Conservation (phyloP, 2,888 invertebrate genomes). For the Pemphredon lugubris region DNA sequence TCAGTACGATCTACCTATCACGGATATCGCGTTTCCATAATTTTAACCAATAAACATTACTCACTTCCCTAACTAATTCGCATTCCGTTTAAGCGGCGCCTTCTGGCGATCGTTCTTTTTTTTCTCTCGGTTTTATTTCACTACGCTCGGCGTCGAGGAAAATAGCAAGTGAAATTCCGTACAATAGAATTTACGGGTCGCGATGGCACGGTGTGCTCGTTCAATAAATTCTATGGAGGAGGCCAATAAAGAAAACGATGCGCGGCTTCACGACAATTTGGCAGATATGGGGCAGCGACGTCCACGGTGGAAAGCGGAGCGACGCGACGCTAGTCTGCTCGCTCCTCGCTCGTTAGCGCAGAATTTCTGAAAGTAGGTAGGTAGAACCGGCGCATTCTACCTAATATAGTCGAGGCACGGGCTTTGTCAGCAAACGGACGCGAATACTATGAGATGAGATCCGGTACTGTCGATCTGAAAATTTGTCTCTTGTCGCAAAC, state of each 20-base stretch:
- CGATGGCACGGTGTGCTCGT: neutral
- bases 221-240: slow-evolving; percentile 43
- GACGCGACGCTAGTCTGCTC: slow-evolving; percentile 41
- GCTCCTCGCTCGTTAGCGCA: slow-evolving; percentile 64
- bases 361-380: slow-evolving; percentile 70
- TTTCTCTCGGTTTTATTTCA: slow-evolving; percentile 1
- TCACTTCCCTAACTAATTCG: too few species aligned
- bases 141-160: neutral
- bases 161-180: slow-evolving; percentile 1
- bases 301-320: slow-evolving; percentile 55
- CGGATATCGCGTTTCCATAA: neutral
- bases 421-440: slow-evolving; percentile 41
- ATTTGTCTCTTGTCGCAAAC: slow-evolving; percentile 35
- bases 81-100: too few species aligned
- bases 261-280: slow-evolving; percentile 52
- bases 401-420: slow-evolving; percentile 63
- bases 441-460: slow-evolving; percentile 34
- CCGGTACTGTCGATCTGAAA: slow-evolving; percentile 53
- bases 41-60: too few species aligned
- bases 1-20: neutral
- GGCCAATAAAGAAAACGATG: slow-evolving; percentile 48
- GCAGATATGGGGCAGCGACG: slow-evolving; percentile 62
- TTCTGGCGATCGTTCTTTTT: neutral
- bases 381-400: slow-evolving; percentile 58
- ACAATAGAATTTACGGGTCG: slow-evolving; percentile 42